A percentile compares a stretch with the other conserved stretches of the same genome.
Evolutionary conservation across 2,888 invertebrate genomes (phyloP).

Genomic region (Leptinotarsa juncta): DNA sequence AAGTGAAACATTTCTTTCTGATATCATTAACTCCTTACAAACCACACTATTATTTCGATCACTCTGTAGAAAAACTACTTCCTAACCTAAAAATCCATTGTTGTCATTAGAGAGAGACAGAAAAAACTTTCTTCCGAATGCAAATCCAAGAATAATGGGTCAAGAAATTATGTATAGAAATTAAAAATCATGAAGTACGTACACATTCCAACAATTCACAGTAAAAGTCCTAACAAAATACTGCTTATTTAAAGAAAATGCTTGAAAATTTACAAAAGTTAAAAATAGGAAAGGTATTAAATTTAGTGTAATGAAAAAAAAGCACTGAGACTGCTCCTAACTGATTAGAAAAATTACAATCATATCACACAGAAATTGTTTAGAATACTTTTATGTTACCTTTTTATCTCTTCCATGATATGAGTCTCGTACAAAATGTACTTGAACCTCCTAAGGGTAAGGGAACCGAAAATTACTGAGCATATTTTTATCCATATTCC

Average conservation of each 20-base stretch:
- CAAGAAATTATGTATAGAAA: too few species aligned
- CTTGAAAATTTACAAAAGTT: not conserved
- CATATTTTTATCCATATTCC: not conserved
- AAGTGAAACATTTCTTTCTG: too few species aligned
- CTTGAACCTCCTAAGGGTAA: not conserved
- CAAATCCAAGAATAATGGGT: too few species aligned
- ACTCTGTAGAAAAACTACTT: not conserved
- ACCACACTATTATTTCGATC: conserved; percentile 9
- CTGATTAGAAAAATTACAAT: not conserved
- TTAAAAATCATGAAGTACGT: too few species aligned
- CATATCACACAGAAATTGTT: not conserved
- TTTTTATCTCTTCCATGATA: conserved; percentile 5
- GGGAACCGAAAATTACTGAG: not conserved
- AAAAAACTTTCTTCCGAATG: conserved; percentile 31
- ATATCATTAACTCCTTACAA: not conserved
- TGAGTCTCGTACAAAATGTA: not conserved
- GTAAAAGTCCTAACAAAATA: too few species aligned
- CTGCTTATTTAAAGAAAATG: not conserved
- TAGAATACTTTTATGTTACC: not conserved
- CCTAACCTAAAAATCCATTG: conserved; percentile 29
- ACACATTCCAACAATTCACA: too few species aligned
- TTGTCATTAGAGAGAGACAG: conserved; percentile 28
- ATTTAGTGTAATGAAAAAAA: not conserved
- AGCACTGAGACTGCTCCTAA: not conserved
- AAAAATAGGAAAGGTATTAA: too few species aligned